Evolutionary conservation across 2,888 invertebrate species (phyloP), one percentile per base, ranked within the genome.

Genomic region (Cantharis rustica): DNA sequence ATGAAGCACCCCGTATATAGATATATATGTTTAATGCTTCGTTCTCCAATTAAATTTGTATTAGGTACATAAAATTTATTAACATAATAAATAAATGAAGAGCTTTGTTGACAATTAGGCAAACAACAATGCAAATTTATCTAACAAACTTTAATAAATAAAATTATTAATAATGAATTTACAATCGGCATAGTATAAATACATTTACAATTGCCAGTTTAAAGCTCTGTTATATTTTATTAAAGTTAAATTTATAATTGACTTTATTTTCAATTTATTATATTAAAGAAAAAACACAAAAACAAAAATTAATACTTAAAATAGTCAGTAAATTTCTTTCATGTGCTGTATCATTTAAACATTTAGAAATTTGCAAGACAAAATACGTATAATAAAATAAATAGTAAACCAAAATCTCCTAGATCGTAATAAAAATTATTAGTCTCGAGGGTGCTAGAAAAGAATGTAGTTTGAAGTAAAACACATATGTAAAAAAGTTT

Each of bases 131-230:
- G 64, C 23, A 20, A 66, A 66, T 66, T 66, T 66, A 66, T 66
- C n/a, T 66, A 17, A 17, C 23, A 23, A 23, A 23, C 20, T 66
- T 66, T 66, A 20, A 66, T 66, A 66, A 66, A 17, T 66, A 20
- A 66, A 66, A 23, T 66, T 66, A 66, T 66, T 66, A 66, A 66
- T 66, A 66, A 66, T 66, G 23, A 66, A 66, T 66, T 66, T 66
- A 66, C 64, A n/a, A 66, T 16, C 64, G 16, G 10, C 16, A 66
- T 20, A 66, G 47, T 47, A 47, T 47, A 47, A 47, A 47, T 47
- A n/a, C 47, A 47, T 47, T 47, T 47, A 47, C 47, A 47, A 47
- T 47, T 47, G 13, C 47, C 47, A 47, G n/a, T n/a, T 47, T n/a
- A 47, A 47, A 47, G 47, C 47, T 47, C n/a, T 9, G 5, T n/a